These are phyloP conservation scores for Melanotus villosus DNA, from an alignment of 2,888 invertebrate genomes.

Conservation along the genomic window DNA sequence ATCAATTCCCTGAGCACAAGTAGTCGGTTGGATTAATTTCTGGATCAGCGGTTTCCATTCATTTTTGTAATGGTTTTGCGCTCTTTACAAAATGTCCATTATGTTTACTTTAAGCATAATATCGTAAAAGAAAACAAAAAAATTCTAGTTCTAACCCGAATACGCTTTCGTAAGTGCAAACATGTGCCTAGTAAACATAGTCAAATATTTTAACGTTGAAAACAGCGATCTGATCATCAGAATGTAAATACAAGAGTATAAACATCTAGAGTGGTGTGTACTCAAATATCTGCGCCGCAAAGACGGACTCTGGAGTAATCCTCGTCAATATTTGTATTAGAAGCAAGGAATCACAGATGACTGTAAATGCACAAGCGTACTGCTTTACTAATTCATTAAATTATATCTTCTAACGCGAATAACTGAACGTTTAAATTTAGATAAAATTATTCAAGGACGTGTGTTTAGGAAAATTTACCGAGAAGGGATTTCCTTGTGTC, in stretches of 20 bases:
- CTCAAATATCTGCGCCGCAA: slow-evolving; percentile 50
- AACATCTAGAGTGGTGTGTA: slow-evolving; percentile 47
- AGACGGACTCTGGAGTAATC: slow-evolving; percentile 47
- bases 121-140: no score
- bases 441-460: no score
- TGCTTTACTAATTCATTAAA: slow-evolving; percentile 19
- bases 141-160: no score
- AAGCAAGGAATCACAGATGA: slow-evolving; percentile 30
- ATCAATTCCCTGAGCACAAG: slow-evolving; percentile 31
- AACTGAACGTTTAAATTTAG: not conserved
- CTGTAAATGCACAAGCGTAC: slow-evolving; percentile 21
- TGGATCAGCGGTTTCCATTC: no score
- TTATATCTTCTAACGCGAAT: not conserved
- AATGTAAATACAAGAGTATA: slow-evolving; percentile 50
- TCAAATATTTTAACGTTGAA: slow-evolving; percentile 44
- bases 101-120: no score
- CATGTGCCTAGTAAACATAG: not conserved
- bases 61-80: no score
- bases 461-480: no score
- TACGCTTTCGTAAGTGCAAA: no score
- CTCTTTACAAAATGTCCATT: no score
- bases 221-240: slow-evolving; percentile 53
- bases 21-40: slow-evolving; percentile 21
- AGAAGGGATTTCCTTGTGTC: no score
- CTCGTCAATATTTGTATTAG: slow-evolving; percentile 51